Evolutionary conservation across 2,797 vertebrate genomes (phyloP), one percentile per base, ranked within the genome.

Genomic region (Hybognathus amarus): DNA sequence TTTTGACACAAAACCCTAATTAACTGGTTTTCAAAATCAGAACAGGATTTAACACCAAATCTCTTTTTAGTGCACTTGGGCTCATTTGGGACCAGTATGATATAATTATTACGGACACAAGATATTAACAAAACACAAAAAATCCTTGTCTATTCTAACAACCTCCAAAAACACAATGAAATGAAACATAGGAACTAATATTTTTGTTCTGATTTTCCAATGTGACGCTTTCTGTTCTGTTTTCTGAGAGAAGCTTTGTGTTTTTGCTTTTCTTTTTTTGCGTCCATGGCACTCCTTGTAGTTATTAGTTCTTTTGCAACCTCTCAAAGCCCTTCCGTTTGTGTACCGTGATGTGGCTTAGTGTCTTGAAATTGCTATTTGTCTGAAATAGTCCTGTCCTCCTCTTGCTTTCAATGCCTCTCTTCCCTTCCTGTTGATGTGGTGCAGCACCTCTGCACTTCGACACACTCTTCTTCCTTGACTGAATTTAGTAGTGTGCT

Each of bases 241-340:
- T 90, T 88, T 89, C 87, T 90, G 87, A 86, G 87, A 84, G 87
- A 81, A 66, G 67, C 74, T 79, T 88, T 85, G 38, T 76, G 78
- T 70, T 73, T 70, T 83, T 68, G 50, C 75, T 54, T 63, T 52
- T 77, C 54, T 80, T 61, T 80, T 78, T 78, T 80, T 83, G 47
- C 54, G 24, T 83, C 36, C 24, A 42, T 82, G 71, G 71, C 47
- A 24, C 59, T 66, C 47, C 27, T 52, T 83, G 80, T 82, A 80
- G 68, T n/a, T 66, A 45, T 80, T 80, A 66, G 83, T 79, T 68
- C 27, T 83, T 61, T 83, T 79, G 77, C 59, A 66, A 40, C 69
- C 54, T 84, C 45, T 68, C 47, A 79, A 61, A 81, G 82, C 79
- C 38, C 40, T 73, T 45, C 33, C 63, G 79, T 89, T 69, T 83